Evolutionary conservation across 2,113 vertebrate genomes (phyloP), one percentile per base, ranked within the genome.

Genomic region (Leucoraja erinaceus): DNA sequence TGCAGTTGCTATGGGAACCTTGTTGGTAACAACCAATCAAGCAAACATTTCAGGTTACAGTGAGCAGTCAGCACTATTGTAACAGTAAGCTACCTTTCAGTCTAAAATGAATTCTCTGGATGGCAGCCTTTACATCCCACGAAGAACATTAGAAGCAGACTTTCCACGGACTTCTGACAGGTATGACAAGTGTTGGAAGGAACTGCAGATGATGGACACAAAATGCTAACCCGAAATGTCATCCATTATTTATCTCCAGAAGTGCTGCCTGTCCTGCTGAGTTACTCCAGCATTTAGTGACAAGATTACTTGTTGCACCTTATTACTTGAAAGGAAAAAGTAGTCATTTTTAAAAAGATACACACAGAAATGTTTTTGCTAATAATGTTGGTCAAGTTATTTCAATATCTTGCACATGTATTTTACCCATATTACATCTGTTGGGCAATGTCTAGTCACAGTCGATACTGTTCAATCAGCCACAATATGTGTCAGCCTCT

Each of bases 11-110:
- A 90, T 68, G 31, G 66, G 31, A 90, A 18, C 6, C 33, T 68
- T 90, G 63, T 47, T 90, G 66, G 9, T 90, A 90, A 66, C 66
- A 90, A 90, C 88, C 88, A 72, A 66, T 72, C 31, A 47, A 18
- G 63, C 18, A 70, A 72, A 68, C 88, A 47, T 22, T 72, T 70
- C 66, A 47, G 63, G 25, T 70, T 70, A 72, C 18, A 38, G 18
- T 11, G 22, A 25, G 63, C 8, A 47, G 63, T 20, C 61, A 2
- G 3, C 28, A 38, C 61, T 28, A 22, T 68, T 31, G 3, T n/a
- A 90, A 12, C 8, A 14, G 31, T 18, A 31, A 61, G 6, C 63
- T 68, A 11, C 14, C 9, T 70, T 70, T 22, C 66, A 47, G 38
- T 54, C 33, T 22, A 91, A 38, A 38, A 54, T 91, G 68, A 54